These are phyloP conservation scores for Thalpophila matura DNA, from an alignment of 2,888 invertebrate genomes.

Conservation along the genomic window DNA sequence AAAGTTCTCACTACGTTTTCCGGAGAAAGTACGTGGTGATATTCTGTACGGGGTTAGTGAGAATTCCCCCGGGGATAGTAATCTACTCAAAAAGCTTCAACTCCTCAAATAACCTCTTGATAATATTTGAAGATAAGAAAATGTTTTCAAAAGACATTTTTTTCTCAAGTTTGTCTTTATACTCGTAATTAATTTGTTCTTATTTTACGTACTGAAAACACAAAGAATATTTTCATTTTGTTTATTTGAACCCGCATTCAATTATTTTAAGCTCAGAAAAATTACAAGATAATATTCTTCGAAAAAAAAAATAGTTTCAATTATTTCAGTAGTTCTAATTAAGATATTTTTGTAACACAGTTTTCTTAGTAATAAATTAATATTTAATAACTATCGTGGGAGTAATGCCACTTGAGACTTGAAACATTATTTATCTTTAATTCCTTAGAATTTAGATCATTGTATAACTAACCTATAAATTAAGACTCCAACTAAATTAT, in stretches of 20 bases:
- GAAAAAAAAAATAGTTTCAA: not conserved
- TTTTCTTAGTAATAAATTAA: conserved; percentile 23
- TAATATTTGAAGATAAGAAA: conserved; percentile 1
- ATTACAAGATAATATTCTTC: not conserved
- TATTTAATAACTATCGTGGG: conserved; percentile 14
- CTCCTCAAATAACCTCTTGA: conserved; percentile 18
- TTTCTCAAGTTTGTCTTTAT: not conserved
- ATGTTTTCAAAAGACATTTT: not conserved
- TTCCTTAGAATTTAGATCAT: conserved; percentile 7
- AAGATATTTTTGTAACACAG: not conserved
- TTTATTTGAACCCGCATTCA: not conserved
- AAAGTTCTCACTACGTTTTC: conserved; percentile 25
- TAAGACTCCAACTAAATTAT: not conserved
- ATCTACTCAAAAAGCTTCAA: not conserved
- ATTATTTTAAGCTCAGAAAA: not conserved
- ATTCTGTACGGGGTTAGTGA: not conserved
- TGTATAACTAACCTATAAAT: not conserved
- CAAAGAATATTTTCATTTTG: not conserved
- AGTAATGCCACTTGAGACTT: conserved; percentile 10
- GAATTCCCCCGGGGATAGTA: conserved; percentile 17
- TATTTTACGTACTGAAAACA: not conserved
- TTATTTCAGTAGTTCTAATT: not conserved
- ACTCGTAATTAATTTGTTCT: not conserved
- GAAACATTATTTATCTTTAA: conserved; percentile 33
- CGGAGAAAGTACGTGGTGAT: conserved; percentile 3